phyloP scores from a whole-genome alignment of 2,888 invertebrate species.

The Tetragonula carbonaria region DNA sequence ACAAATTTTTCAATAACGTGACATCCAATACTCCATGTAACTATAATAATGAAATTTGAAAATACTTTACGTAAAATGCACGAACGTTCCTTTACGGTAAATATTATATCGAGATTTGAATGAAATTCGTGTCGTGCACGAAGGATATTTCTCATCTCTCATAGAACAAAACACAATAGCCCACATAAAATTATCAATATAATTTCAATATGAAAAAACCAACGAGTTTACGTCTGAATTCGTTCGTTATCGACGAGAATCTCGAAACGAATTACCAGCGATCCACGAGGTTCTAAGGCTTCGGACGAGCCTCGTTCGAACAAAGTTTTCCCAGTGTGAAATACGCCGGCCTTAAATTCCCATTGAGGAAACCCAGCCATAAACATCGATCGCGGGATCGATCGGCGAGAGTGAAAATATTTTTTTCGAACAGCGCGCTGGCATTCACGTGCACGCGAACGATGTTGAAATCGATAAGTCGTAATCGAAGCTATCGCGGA shows the following conservation, averaged over 20 bases:
- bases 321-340: neutral
- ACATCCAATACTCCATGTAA: too few relatives aligned
- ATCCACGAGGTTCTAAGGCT: constrained; percentile 12
- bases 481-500: constrained; percentile 49
- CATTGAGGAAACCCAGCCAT: neutral
- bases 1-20: too few relatives aligned
- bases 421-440: neutral
- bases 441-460: constrained; percentile 7
- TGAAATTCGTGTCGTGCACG: too few relatives aligned
- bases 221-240: neutral
- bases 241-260: neutral
- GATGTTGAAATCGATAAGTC: constrained; percentile 56
- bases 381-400: constrained; percentile 9
- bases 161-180: too few relatives aligned
- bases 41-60: too few relatives aligned
- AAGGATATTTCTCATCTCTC: too few relatives aligned
- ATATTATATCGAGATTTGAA: too few relatives aligned
- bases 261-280: neutral
- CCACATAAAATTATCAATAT: too few relatives aligned
- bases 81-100: too few relatives aligned
- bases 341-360: neutral
- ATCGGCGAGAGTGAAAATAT: constrained; percentile 18
- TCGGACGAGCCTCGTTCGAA: neutral
- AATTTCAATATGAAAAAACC: too few relatives aligned
- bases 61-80: too few relatives aligned